Conservation (phyloP, 2,113 vertebrate genomes). For the Micronisus gabar region DNA sequence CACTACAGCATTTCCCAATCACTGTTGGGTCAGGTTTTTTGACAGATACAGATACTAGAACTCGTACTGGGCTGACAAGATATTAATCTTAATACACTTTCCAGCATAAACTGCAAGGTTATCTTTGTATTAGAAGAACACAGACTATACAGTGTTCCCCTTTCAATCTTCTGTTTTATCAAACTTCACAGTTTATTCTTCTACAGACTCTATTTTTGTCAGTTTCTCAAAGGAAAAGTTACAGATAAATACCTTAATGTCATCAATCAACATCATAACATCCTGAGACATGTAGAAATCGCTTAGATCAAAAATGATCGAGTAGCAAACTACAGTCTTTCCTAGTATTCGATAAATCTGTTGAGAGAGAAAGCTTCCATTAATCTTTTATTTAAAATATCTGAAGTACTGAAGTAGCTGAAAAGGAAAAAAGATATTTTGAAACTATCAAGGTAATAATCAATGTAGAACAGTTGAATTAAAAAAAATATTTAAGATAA, state of each 20-base stretch:
- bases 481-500: not conserved
- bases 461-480: not conserved
- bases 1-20: not conserved
- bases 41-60: not conserved
- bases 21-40: not conserved
- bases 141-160: not conserved
- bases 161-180: not conserved
- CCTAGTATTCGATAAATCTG: constrained; percentile 97
- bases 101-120: not conserved
- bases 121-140: not conserved
- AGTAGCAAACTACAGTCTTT: constrained; percentile 97
- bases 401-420: not conserved
- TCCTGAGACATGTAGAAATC: constrained; percentile 99
- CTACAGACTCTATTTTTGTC: not conserved
- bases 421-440: not conserved
- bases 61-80: not conserved
- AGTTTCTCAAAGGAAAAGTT: not conserved
- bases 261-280: constrained; percentile 96
- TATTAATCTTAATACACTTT: not conserved
- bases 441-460: not conserved
- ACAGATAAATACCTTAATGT: constrained; percentile 89
- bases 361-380: not conserved
- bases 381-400: not conserved
- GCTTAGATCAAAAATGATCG: constrained; percentile 97
- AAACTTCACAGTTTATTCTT: not conserved